Evolutionary conservation across 1,140 invertebrate genomes (phyloP).

Genomic region (Drosophila bocqueti): DNA sequence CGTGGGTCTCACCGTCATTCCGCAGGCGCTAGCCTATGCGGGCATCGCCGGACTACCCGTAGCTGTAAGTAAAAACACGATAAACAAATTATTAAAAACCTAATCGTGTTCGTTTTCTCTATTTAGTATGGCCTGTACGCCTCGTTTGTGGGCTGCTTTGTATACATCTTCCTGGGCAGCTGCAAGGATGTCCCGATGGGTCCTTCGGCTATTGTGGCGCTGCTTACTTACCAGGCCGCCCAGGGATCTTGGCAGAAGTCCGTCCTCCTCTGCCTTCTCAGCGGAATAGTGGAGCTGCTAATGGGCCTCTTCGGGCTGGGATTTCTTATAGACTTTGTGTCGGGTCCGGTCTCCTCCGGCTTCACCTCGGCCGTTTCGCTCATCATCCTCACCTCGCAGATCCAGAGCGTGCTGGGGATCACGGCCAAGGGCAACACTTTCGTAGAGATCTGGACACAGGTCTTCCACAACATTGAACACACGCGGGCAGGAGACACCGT

Average conservation of each 20-base stretch:
- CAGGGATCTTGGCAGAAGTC: slow-evolving; percentile 91
- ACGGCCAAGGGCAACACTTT: slow-evolving; percentile 90
- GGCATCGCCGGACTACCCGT: slow-evolving; percentile 92
- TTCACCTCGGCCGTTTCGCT: slow-evolving; percentile 97
- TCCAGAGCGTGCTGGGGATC: slow-evolving; percentile 94
- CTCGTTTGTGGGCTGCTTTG: slow-evolving; percentile 95
- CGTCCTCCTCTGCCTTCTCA: slow-evolving; percentile 92
- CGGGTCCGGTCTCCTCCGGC: slow-evolving; percentile 95
- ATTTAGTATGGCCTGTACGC: slow-evolving; percentile 94
- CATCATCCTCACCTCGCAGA: slow-evolving; percentile 94
- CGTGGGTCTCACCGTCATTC: slow-evolving; percentile 94
- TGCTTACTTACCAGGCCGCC: slow-evolving; percentile 92
- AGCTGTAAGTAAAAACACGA: slow-evolving; percentile 54
- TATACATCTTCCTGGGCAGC: slow-evolving; percentile 96
- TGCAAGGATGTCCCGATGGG: slow-evolving; percentile 94
- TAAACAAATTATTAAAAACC: not conserved
- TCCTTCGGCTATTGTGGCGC: slow-evolving; percentile 93
- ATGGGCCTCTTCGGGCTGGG: slow-evolving; percentile 96
- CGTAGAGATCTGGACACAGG: slow-evolving; percentile 89
- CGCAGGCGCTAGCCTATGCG: slow-evolving; percentile 93
- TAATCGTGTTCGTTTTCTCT: not conserved
- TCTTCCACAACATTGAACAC: slow-evolving; percentile 87
- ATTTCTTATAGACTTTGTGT: slow-evolving; percentile 97
- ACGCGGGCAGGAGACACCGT: slow-evolving; percentile 89
- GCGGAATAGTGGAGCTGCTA: slow-evolving; percentile 92